Base-by-base conservation (phyloP, 2,888 invertebrate species). In the Drosophila nr. perissopoda region DNA sequence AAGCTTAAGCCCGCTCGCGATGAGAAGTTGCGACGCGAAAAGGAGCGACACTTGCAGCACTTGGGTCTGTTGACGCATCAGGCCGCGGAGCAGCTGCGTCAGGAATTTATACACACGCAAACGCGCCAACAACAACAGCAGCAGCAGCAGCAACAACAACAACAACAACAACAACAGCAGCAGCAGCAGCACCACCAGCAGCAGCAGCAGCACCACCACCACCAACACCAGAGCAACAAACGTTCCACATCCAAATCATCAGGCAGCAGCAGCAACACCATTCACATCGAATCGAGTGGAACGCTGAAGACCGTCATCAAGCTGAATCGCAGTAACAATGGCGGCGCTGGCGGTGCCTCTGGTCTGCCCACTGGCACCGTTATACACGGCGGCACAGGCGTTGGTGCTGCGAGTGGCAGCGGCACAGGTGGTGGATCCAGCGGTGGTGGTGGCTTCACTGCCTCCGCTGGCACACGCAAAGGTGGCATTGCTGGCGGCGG, bases 251-350 rank as follows among this genome's bases (percentile, higher is more conserved):
- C 60, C 31, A 90, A 91, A n/a, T 65, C 71, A 16, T 46, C 25
- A 1, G 51, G 10, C 79, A 81, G 18, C 49, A 60, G 75, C 53
- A 65, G 79, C 80, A 70, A 79, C 82, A 69, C 90, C 83, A 31
- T 71, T 1, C 89, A 87, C 48, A 68, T 80, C 40, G 95, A 95
- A 82, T 97, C 96, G 88, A 96, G 97, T 4, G 97, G 97, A 46
- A 97, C 97, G 0, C 92, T 97, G 77, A 97, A 97, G 92, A 97
- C 97, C 82, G 96, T 97, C 84, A 97, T 97, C 84, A 96, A 97
- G 93, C 93, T 97, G 77, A 96, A 95, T 91, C 94, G 95, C 42
- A 89, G 82, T 71, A 82, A 77, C 61, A 91, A 83, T 33, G 81
- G 88, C 29, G 88, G 86, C 10, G 62, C 71, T 2, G 65, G 76